Base-by-base conservation (phyloP, 2,113 vertebrate genomes). In the Nannospalax galili region DNA sequence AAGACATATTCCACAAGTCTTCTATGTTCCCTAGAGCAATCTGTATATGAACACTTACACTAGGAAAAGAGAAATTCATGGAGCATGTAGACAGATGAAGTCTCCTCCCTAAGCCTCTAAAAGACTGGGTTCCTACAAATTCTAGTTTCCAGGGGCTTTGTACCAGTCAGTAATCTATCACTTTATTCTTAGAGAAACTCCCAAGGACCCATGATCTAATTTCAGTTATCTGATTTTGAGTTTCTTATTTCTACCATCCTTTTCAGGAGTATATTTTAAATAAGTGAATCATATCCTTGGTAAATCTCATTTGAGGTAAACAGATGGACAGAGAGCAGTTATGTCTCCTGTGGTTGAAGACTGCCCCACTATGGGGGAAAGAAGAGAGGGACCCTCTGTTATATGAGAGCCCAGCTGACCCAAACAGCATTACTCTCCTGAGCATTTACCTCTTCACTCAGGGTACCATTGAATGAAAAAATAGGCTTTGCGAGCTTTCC, bases 401-500 rank as follows among this genome's bases (percentile, higher is more conserved):
- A 2, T 69, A 22, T 32, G 48, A 65, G 45, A 74, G 5, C 28
- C 16, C 58, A 20, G 32, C 26, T 16, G 81, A 75, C 19, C n/a
- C 32, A 79, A n/a, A 17, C 11, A 30, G 14, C 5, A 6, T 42
- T 45, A 30, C 24, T 75, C 56, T 69, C 40, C 64, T 74, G 48
- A 2, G 28, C 8, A 6, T 52, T 35, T 52, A 52, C 48, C 48
- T 28, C 45, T 86, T 69, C 42, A 60, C 45, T 28, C 65, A 84
- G 24, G 26, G 17, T 19, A 58, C 64, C 14, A 35, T 8, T 56
- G 28, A 77, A 74, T 58, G 87, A 45, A 96, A 17, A 85, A 81
- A 70, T 67, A 64, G 35, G 30, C 72, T 40, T 45, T 90, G 28
- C 19, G n/a, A 84, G 40, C 17, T 93, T 93, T 81, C 48, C n/a